Conservation (phyloP, 2,797 vertebrate species). For the Hydrolagus colliei region DNA sequence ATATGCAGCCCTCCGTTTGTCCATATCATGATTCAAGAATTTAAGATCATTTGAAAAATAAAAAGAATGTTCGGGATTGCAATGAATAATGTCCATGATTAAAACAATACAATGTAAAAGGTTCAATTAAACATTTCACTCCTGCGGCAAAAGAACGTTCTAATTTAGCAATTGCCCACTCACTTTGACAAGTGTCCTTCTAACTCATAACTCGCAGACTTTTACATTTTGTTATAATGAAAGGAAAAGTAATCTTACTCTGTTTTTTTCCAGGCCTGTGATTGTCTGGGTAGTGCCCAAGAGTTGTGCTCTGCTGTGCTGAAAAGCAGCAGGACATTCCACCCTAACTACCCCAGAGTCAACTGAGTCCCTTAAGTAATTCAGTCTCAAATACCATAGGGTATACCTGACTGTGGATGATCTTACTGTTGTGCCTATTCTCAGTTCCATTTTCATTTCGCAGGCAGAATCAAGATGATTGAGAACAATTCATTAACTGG, state of each 20-base stretch:
- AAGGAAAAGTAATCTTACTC: neutral
- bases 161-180: neutral
- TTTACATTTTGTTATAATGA: neutral
- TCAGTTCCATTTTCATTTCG: neutral
- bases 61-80: neutral
- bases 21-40: neutral
- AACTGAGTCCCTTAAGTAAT: neutral
- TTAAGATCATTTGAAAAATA: neutral
- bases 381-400: too few species aligned
- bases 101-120: conserved; percentile 8
- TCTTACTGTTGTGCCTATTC: too few species aligned
- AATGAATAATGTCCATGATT: neutral
- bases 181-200: neutral
- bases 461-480: neutral
- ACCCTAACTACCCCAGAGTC: neutral
- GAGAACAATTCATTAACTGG: neutral
- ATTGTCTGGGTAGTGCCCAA: too few species aligned
- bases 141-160: neutral
- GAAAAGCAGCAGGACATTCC: neutral
- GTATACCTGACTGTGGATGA: too few species aligned
- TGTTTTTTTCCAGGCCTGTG: neutral
- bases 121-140: neutral
- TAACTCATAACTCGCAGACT: neutral
- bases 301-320: neutral
- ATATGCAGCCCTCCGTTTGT: neutral